These are phyloP conservation scores for Dromococcyx pavoninus DNA, from an alignment of 2,797 vertebrate species.

Conservation along the genomic window DNA sequence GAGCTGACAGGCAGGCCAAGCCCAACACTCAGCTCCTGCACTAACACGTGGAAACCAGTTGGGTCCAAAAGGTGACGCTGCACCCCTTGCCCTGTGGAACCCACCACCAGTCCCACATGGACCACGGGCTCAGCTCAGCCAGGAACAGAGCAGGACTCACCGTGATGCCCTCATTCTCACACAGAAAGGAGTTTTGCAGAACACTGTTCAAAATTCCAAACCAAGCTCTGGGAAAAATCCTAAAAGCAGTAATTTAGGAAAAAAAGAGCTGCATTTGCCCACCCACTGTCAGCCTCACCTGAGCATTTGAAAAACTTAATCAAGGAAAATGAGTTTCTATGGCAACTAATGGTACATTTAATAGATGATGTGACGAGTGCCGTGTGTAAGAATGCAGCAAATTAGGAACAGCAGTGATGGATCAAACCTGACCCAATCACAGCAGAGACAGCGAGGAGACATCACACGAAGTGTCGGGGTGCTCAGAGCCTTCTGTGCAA, in stretches of 20 bases:
- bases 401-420: not conserved
- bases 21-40: not conserved
- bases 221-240: not conserved
- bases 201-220: not conserved
- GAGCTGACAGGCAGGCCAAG: not conserved
- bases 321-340: slow-evolving; percentile 62
- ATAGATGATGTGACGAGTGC: slow-evolving; percentile 21
- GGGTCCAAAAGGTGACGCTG: accelerated
- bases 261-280: not conserved
- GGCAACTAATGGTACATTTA: slow-evolving; percentile 54
- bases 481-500: not conserved
- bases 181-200: not conserved
- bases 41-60: accelerated
- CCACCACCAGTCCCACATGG: accelerated
- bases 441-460: not conserved
- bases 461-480: accelerated
- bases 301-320: slow-evolving; percentile 30
- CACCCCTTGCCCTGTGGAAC: not conserved
- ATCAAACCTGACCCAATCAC: not conserved
- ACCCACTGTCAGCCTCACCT: not conserved
- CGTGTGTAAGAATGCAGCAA: not conserved
- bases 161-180: accelerated
- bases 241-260: not conserved
- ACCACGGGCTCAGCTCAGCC: not conserved
- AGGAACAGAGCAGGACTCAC: accelerated